A percentile compares a stretch with the other conserved stretches of the same genome.
Evolutionary conservation across 2,113 vertebrate species (phyloP).

Genomic region (Lipophrys pholis): DNA sequence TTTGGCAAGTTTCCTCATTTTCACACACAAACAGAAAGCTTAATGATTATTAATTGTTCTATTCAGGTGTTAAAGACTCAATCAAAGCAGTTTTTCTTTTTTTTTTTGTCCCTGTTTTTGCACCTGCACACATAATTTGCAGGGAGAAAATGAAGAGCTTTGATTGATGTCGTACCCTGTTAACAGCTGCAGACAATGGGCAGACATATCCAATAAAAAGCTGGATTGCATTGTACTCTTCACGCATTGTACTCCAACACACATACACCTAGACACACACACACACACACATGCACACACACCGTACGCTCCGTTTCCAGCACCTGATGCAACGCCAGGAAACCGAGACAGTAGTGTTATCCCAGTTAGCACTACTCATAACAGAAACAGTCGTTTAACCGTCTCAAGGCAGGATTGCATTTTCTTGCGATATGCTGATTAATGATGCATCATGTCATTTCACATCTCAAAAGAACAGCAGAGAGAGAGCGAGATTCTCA

Average conservation of each 20-base stretch:
- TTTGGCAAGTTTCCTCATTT: background rate
- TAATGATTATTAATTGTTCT: background rate
- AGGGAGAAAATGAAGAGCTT: slow-evolving; percentile 14
- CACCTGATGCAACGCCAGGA: slow-evolving; percentile 76
- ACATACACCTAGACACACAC: slow-evolving; percentile 4
- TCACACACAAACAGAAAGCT: background rate
- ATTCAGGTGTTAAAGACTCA: slow-evolving; percentile 2
- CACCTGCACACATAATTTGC: slow-evolving; percentile 23
- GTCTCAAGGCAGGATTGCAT: slow-evolving; percentile 72
- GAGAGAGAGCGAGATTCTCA: slow-evolving; percentile 58
- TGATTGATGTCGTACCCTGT: slow-evolving; percentile 16
- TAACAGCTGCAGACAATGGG: slow-evolving; percentile 28
- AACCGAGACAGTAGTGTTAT: slow-evolving; percentile 62
- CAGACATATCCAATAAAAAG: slow-evolving; percentile 45
- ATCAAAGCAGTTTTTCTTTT: slow-evolving; percentile 3
- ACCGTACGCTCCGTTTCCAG: slow-evolving; percentile 41
- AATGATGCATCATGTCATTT: slow-evolving; percentile 76
- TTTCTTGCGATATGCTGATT: slow-evolving; percentile 77
- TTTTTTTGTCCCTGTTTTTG: slow-evolving; percentile 19
- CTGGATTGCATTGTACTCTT: slow-evolving; percentile 32
- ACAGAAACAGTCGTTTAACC: slow-evolving; percentile 57
- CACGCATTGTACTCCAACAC: slow-evolving; percentile 1
- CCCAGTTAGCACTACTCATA: slow-evolving; percentile 56
- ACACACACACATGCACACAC: slow-evolving; percentile 21
- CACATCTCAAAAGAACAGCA: slow-evolving; percentile 61